phyloP scores from a whole-genome alignment of 92 coral and sea anemone species.

The Epizoanthus rinbou region DNA sequence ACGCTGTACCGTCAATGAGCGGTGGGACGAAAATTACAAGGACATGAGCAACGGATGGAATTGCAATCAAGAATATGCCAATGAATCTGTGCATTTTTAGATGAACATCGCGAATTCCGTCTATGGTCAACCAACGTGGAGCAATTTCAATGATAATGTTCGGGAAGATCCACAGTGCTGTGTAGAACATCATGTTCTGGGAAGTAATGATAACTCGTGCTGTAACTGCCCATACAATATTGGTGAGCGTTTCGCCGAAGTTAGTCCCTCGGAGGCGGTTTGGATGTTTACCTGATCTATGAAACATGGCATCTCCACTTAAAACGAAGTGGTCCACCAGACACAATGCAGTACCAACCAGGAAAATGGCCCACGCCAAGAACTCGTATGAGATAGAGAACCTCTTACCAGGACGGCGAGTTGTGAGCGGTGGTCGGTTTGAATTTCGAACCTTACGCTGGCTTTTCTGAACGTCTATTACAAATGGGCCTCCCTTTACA shows the following conservation, averaged over 20 bases:
- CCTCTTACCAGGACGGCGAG: constrained; percentile 16
- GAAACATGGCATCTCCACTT: constrained; percentile 56
- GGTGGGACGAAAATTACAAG: constrained; percentile 50
- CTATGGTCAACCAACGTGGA: constrained; percentile 51
- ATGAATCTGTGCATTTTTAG: constrained; percentile 43
- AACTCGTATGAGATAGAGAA: constrained; percentile 60
- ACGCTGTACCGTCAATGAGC: constrained; percentile 47
- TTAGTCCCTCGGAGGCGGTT: constrained; percentile 58
- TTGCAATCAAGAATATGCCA: constrained; percentile 52
- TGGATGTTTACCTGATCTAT: constrained; percentile 58
- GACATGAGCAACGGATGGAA: constrained; percentile 55
- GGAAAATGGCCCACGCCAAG: constrained; percentile 53
- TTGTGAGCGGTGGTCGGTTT: neutral
- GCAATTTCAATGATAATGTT: constrained; percentile 56
- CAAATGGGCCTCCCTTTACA: too few species aligned
- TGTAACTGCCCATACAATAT: constrained; percentile 66
- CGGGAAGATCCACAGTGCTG: constrained; percentile 64
- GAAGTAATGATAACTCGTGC: constrained; percentile 62
- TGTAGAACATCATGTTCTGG: constrained; percentile 67
- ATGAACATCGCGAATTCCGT: constrained; percentile 62
- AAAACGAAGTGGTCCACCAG: constrained; percentile 55
- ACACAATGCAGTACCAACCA: constrained; percentile 41
- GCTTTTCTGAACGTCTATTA: too few species aligned
- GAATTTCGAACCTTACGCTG: too few species aligned
- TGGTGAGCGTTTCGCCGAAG: constrained; percentile 61